Conservation (phyloP, 1,140 invertebrate species). For the Trachymyrmex septentrionalis region DNA sequence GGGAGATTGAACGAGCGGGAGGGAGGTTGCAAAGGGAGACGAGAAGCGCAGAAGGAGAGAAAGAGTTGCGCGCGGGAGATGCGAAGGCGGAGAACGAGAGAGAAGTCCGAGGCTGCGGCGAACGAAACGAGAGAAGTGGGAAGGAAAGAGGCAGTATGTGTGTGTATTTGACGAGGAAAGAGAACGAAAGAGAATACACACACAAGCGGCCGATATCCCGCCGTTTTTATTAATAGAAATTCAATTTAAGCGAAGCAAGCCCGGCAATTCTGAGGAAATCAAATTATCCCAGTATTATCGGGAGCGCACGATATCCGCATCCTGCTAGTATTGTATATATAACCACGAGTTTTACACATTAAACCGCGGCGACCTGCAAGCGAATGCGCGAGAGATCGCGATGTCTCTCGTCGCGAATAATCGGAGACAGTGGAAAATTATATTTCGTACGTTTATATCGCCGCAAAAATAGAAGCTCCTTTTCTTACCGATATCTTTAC, state of each 20-base stretch:
- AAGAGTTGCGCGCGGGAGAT: background rate
- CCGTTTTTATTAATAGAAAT: slow-evolving; percentile 83
- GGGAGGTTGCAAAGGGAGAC: slow-evolving; percentile 36
- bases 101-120: slow-evolving; percentile 29
- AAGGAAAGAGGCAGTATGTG: background rate
- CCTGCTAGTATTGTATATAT: slow-evolving; percentile 6
- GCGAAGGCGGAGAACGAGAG: slow-evolving; percentile 35
- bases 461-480: background rate
- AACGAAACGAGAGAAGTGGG: background rate
- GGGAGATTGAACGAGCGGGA: slow-evolving; percentile 74
- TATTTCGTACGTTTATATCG: background rate
- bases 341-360: slow-evolving; percentile 53
- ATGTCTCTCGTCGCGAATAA: slow-evolving; percentile 52
- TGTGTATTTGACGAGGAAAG: background rate
- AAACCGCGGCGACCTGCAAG: slow-evolving; percentile 33
- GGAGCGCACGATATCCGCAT: slow-evolving; percentile 65
- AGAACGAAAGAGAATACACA: slow-evolving; percentile 28
- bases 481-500: background rate
- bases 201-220: slow-evolving; percentile 76
- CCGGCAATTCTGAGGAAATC: slow-evolving; percentile 79
- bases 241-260: slow-evolving; percentile 78
- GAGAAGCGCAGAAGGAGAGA: slow-evolving; percentile 21
- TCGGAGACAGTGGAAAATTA: slow-evolving; percentile 7
- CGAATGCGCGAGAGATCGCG: slow-evolving; percentile 40
- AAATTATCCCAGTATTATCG: slow-evolving; percentile 81